Evolutionary conservation across 2,113 vertebrate genomes (phyloP), one percentile per base, ranked within the genome.

Genomic region (Microcebus griseorufus): DNA sequence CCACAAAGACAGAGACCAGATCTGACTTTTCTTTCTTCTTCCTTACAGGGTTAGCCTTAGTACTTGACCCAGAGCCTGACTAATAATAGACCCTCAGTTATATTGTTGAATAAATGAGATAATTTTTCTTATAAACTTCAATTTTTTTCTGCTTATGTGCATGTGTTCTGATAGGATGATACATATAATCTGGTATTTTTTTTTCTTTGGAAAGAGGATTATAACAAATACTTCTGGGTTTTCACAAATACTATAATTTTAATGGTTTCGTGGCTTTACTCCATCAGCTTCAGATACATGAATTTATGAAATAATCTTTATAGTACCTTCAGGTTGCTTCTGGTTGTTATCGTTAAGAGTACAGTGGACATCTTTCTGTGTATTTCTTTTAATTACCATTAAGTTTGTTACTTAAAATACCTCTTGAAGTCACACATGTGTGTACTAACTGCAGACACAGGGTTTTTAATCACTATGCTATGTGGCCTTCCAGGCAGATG

Each of bases 201-300:
- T 39, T 81, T 78, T 27, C 55, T 97, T 95, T 94, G 39, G 65
- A 91, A 93, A 73, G 48, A 90, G 1, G 27, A 81, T 88, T 73
- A 18, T 39, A 78, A 55, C 7, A 78, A 82, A 81, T 80, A 65
- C 18, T 93, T 89, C 48, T 53, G 34, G 20, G 37, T 92, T 89
- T 94, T 91, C 72, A 82, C 27, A 82, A 22, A 2, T 60, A 39
- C 11, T 90, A 42, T 55, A 53, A 78, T 58, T 88, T 91, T 69
- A 84, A 58, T 69, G 39, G 25, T 81, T 90, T 90, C 1, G 12
- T 88, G 20, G 53, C 42, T 95, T 67, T 69, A 55, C 78, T 79
- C 14, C 7, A 23, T 78, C 5, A 67, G 32, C 17, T 86, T 95
- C 13, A 72, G 34, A n/a, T 70, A 69, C 9, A 73, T 27, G 29